Conservation (phyloP, 1,140 invertebrate species). For the Bombus difficillimus region DNA sequence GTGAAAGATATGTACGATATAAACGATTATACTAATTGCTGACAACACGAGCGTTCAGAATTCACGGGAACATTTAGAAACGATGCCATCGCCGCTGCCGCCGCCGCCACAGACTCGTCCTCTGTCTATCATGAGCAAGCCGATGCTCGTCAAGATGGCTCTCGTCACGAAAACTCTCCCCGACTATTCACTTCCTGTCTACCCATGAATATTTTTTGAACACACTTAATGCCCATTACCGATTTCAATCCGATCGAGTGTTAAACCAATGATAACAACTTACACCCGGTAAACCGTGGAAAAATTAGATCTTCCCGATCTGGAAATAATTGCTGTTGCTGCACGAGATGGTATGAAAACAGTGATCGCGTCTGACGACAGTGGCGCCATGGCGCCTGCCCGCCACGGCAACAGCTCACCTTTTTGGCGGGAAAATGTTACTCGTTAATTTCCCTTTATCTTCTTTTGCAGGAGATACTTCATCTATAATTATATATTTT, state of each 20-base stretch:
- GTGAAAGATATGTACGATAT: constrained; percentile 25
- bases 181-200: constrained; percentile 72
- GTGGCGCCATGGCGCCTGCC: constrained; percentile 68
- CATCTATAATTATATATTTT: not conserved
- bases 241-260: constrained; percentile 21
- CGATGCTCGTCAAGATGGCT: constrained; percentile 78
- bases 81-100: constrained; percentile 61
- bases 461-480: not conserved
- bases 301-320: constrained; percentile 51
- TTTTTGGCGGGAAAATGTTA: constrained; percentile 71
- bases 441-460: not conserved
- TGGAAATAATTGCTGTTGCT: constrained; percentile 65
- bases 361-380: constrained; percentile 75
- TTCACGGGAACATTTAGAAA: constrained; percentile 57
- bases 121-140: constrained; percentile 65
- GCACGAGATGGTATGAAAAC: constrained; percentile 71
- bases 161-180: constrained; percentile 72
- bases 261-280: constrained; percentile 52
- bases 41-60: constrained; percentile 12
- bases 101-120: constrained; percentile 54
- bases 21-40: constrained; percentile 16
- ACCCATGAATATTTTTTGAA: constrained; percentile 72
- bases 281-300: constrained; percentile 59
- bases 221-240: constrained; percentile 58
- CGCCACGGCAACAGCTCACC: constrained; percentile 60